Evolutionary conservation across 1,140 invertebrate genomes (phyloP).

Genomic region (Caenorhabditis briggsae): DNA sequence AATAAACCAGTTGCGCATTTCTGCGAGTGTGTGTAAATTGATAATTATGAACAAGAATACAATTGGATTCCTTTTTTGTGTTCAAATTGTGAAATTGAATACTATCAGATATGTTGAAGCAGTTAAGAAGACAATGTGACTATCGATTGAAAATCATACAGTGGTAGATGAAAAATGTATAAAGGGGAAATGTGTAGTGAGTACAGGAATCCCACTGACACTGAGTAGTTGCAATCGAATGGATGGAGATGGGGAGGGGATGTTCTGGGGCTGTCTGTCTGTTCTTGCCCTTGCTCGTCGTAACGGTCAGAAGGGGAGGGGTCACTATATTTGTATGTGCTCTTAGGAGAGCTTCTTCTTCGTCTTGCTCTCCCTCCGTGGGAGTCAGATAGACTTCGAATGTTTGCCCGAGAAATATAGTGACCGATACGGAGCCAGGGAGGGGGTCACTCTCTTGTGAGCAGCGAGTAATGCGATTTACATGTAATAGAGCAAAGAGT

Average conservation of each 20-base stretch:
- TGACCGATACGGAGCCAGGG: neutral
- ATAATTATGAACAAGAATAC: neutral
- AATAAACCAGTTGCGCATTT: slow-evolving; percentile 47
- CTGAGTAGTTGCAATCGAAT: slow-evolving; percentile 42
- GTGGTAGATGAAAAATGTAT: neutral
- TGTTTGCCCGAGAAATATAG: slow-evolving; percentile 31
- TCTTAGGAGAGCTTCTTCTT: slow-evolving; percentile 24
- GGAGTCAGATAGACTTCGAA: neutral
- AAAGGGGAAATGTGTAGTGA: too few relatives aligned
- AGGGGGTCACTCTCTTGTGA: neutral
- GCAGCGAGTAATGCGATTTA: slow-evolving; percentile 44
- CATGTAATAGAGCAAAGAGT: neutral
- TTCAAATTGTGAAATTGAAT: slow-evolving; percentile 49
- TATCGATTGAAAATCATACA: slow-evolving; percentile 35
- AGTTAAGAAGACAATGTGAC: neutral
- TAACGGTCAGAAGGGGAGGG: slow-evolving; percentile 3
- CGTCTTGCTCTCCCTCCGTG: neutral
- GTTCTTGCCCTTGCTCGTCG: slow-evolving; percentile 13
- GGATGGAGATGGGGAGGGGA: neutral
- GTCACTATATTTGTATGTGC: slow-evolving; percentile 55
- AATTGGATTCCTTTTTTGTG: neutral
- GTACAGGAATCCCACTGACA: neutral
- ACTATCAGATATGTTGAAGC: neutral
- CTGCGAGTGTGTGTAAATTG: neutral
- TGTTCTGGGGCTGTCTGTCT: neutral